Evolutionary conservation across 2,113 vertebrate species (phyloP), one percentile per base, ranked within the genome.

Genomic region (Ranitomeya variabilis): DNA sequence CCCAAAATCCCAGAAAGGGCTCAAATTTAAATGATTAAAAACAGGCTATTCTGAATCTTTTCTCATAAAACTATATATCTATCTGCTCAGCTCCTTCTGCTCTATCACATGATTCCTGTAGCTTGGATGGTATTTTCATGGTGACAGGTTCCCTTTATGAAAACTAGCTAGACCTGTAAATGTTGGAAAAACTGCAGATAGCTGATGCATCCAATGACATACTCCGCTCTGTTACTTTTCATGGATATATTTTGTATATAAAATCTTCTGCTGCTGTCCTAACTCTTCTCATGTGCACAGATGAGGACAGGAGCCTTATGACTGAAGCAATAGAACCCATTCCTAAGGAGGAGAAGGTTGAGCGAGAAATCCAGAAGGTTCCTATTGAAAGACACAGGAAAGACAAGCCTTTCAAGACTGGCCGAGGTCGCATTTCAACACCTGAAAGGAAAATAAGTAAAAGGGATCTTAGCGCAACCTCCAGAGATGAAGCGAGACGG

Each of bases 401-500:
- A 95, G 95, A 96, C 87, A 99, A 97, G 94, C 92, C 95, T 90
- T 96, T 94, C 90, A 95, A 96, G 92, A 95, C 96, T 90, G 92
- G 95, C 91, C 97, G 96, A 94, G 98, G 97, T 91, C 95, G 97
- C 86, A 95, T 98, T 92, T 97, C 97, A 91, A 99, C 98, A 91
- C 98, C 98, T 88, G 98, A 99, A 92, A 97, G 97, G 92, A 99
- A 97, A 95, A 94, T 96, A 92, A 92, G 93, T 91, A 97, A 97
- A 94, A 99, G 97, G 94, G 98, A 99, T 90, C 95, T 97, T 83
- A 94, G 95, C 93, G 96, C 94, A 92, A 94, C 97, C 92, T 97
- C 97, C 93, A 97, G 96, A 94, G 98, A 99, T 93, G 98, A 99
- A 90, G 93, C 96, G 94, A 99, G 97, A 96, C 99, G 98, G 97